Evolutionary conservation across 2,888 invertebrate species (phyloP), one percentile per base, ranked within the genome.

Genomic region (Thera obeliscata): DNA sequence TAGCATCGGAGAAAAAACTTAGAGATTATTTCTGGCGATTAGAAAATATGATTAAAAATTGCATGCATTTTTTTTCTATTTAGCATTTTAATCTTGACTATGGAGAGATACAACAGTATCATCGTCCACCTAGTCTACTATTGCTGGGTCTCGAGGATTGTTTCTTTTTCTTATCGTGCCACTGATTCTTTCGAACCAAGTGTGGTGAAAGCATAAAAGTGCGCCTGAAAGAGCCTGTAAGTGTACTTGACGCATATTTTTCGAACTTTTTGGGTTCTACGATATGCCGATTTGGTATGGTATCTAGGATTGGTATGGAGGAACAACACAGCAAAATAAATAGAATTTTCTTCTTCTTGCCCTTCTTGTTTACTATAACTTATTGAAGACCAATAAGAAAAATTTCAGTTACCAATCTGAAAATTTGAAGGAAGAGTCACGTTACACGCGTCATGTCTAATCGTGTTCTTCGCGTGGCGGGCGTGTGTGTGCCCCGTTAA

Each of bases 401-500:
- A 1, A 52, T 33, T 50, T 50, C 8, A 9, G 52, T 38, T n/a
- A 41, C 12, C 56, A 38, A 12, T 41, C 35, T 57, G 62, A 38
- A 57, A 38, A 12, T 41, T n/a, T 57, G 62, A 38, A 64, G 56
- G 43, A 8, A 78, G 82, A 83, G 41, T 57, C 85, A 83, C 84
- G 80, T 73, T 71, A 75, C 74, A 79, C 79, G 78, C 71, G 76
- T 71, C 81, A 80, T 43, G 41, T 87, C 88, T 89, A 89, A 89
- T 89, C 87, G 87, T 87, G 88, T 88, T 85, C 89, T 90, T 89
- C 93, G 92, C 93, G 93, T 92, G 93, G 85, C 92, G 73, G 89
- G 83, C 92, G 93, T 92, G 92, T 91, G 93, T 88, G 88, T 83
- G 87, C 90, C 87, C 90, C 90, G 91, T 89, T 91, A 90, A 89